A percentile compares a stretch with the other conserved stretches of the same genome.
phyloP scores from a whole-genome alignment of 2,888 invertebrate genomes.

The Scaptodrosophila latifasciaeformis region DNA sequence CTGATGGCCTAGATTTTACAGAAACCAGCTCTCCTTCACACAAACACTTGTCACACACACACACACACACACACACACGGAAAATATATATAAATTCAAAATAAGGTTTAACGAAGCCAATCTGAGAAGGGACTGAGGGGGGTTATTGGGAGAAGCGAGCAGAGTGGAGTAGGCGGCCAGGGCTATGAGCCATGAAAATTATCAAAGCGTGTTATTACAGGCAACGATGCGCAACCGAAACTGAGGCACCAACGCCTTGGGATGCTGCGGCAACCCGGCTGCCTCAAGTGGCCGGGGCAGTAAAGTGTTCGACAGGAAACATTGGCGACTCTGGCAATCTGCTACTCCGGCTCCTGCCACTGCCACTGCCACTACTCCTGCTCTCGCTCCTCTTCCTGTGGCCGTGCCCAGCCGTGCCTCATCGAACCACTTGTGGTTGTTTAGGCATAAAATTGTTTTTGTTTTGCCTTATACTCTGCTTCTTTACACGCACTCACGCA shows the following conservation, averaged over 20 bases:
- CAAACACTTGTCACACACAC: no score
- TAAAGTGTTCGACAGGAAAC: background rate
- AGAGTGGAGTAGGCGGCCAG: conserved; percentile 56
- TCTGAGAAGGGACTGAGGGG: conserved; percentile 26
- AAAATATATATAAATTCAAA: conserved; percentile 54
- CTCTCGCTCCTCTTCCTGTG: no score
- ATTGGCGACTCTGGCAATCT: no score
- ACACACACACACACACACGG: conserved; percentile 18
- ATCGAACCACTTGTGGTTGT: conserved; percentile 58
- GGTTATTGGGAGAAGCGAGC: background rate
- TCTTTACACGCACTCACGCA: conserved; percentile 35
- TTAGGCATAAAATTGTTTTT: conserved; percentile 49
- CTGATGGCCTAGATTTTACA: conserved; percentile 39
- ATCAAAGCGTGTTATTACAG: conserved; percentile 74
- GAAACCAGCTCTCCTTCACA: conserved; percentile 20
- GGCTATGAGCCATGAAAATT: conserved; percentile 72
- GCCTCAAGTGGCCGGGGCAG: conserved; percentile 46
- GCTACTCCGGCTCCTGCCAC: no score
- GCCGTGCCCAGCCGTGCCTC: conserved; percentile 8
- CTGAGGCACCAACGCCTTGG: conserved; percentile 6
- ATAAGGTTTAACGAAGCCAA: conserved; percentile 69
- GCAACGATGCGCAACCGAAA: conserved; percentile 52
- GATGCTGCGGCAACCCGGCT: conserved; percentile 11
- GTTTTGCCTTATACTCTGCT: conserved; percentile 19
- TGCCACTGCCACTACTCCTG: no score